Percentiles rank a stretch among this genome's conserved stretches.
Conservation (phyloP, 2,797 vertebrate species). For the Acanthurus leucopareius region DNA sequence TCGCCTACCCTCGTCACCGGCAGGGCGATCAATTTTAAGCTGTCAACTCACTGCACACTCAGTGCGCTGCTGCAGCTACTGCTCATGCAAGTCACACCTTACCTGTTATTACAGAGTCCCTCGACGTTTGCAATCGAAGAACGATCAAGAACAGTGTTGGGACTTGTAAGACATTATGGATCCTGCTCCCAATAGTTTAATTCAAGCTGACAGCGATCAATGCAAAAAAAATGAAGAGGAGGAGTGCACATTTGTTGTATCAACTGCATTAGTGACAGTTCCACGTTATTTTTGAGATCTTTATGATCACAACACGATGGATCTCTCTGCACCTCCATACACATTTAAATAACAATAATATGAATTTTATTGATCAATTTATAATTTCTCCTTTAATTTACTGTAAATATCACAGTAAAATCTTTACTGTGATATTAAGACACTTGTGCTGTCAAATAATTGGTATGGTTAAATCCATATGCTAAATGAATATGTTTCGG, state of each 20-base stretch:
- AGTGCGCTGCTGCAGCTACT: slow-evolving; percentile 39
- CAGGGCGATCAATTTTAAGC: slow-evolving; percentile 43
- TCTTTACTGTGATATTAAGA: no score
- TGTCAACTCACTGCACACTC: slow-evolving; percentile 47
- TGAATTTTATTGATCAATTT: no score
- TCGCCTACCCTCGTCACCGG: slow-evolving; percentile 20
- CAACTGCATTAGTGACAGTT: slow-evolving; percentile 14
- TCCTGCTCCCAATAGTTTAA: slow-evolving; percentile 39
- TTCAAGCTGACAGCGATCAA: slow-evolving; percentile 35
- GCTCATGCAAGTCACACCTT: slow-evolving; percentile 49
- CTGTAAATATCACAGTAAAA: no score
- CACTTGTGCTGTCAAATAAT: no score
- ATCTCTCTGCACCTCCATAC: no score
- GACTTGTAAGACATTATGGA: slow-evolving; percentile 43
- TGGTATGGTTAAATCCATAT: no score
- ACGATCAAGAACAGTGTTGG: slow-evolving; percentile 5
- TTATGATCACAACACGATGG: background rate
- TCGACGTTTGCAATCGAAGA: background rate
- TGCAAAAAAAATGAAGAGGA: slow-evolving; percentile 18
- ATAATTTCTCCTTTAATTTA: no score
- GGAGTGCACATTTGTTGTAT: background rate
- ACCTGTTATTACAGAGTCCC: slow-evolving; percentile 49
- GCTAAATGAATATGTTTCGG: background rate
- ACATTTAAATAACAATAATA: no score
- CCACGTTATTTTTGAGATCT: background rate